These are phyloP conservation scores for Harlomillsia oculata DNA, from an alignment of 1,140 invertebrate species.

Conservation along the genomic window DNA sequence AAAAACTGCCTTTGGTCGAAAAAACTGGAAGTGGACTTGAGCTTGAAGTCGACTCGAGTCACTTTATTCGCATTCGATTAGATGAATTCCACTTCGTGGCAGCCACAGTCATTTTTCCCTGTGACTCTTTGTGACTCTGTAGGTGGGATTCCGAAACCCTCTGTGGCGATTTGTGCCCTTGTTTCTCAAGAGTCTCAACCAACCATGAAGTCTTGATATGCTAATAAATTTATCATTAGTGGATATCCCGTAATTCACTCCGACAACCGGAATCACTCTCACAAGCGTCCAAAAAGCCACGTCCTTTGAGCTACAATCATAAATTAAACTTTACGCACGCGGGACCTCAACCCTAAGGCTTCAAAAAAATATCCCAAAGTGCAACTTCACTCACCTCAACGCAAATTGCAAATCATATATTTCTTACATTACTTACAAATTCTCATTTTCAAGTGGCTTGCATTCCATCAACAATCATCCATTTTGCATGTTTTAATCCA, in stretches of 20 bases:
- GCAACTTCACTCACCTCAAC: too few relatives aligned
- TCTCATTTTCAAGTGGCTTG: too few relatives aligned
- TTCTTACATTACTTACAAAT: too few relatives aligned
- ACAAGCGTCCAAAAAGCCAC: too few relatives aligned
- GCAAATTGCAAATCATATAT: too few relatives aligned
- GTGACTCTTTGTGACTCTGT: background rate
- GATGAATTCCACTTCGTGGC: background rate
- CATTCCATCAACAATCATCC: too few relatives aligned
- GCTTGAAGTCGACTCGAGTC: background rate
- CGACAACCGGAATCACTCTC: conserved; percentile 6
- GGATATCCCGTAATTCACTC: conserved; percentile 12
- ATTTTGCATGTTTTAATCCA: too few relatives aligned
- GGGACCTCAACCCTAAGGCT: too few relatives aligned
- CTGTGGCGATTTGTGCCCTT: conserved; percentile 5
- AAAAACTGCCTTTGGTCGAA: background rate
- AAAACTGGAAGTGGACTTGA: background rate
- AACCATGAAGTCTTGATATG: conserved; percentile 12
- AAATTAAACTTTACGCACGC: too few relatives aligned
- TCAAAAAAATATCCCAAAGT: too few relatives aligned
- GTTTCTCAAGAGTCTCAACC: background rate
- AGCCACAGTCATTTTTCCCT: background rate
- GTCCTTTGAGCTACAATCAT: too few relatives aligned
- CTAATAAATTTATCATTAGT: conserved; percentile 17
- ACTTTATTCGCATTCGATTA: background rate
- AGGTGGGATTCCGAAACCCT: too few relatives aligned